Evolutionary conservation across 2,113 vertebrate species (phyloP), one percentile per base, ranked within the genome.

Genomic region (Trogon surrucura): DNA sequence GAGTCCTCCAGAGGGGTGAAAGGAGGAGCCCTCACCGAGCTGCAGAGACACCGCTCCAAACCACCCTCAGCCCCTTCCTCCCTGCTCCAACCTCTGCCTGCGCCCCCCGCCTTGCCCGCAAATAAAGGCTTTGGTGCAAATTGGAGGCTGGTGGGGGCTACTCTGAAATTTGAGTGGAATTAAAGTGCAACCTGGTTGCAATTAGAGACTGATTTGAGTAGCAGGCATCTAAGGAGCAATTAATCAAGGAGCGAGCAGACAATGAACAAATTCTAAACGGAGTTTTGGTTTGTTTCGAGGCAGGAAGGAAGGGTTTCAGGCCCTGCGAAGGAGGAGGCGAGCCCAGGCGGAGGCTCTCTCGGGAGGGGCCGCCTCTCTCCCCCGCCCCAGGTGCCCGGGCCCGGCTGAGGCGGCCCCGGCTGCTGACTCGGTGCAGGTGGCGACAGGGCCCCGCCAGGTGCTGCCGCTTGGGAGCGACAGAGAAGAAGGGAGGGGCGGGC

Each of bases 1-100:
- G 0, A 2, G 2, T 5, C 13, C 26, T 11, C 4, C 23, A 15
- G 4, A 7, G 0, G 0, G 0, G 2, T 0, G 2, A 10, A 3
- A 66, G 11, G 1, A 23, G 1, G 6, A 62, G 1, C 22, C 29
- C 8, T 5, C 1, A 1, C 22, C 2, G 2, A 15, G 6, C 45
- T 11, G 1, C 0, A 1, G 14, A 1, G 2, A 3, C 0, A 14
- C 2, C 6, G 8, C 12, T 3, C 22, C 2, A 6, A 20, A 3
- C 3, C 0, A 3, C 6, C 0, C 16, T 5, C n/a, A 0, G 1
- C 26, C 10, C 16, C 9, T 18, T 16, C 36, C 25, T 29, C 5
- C 13, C 25, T 12, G 2, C 12, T 9, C n/a, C 3, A 19, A 41
- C 9, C 41, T 13, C 41, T 12, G 41, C 41, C 41, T 11, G 41